These are phyloP conservation scores for Melanotaenia trifasciata DNA, from an alignment of 2,797 vertebrate species.

Conservation along the genomic window DNA sequence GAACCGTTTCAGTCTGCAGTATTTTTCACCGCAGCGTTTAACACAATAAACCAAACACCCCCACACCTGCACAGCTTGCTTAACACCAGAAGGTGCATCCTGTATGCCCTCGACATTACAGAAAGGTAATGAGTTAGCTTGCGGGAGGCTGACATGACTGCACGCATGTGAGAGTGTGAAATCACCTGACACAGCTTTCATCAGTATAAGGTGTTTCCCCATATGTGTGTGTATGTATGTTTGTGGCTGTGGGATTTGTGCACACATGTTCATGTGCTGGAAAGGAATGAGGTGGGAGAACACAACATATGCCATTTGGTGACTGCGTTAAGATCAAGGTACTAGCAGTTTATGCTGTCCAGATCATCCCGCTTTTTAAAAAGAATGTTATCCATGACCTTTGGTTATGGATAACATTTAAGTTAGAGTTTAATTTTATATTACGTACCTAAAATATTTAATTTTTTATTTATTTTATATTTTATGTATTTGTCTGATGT, in stretches of 20 bases:
- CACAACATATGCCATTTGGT: slow-evolving; percentile 54
- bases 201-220: slow-evolving; percentile 47
- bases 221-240: slow-evolving; percentile 59
- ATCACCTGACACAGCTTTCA: slow-evolving; percentile 76
- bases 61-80: slow-evolving; percentile 71
- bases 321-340: slow-evolving; percentile 40
- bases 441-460: too few species aligned
- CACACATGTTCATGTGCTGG: slow-evolving; percentile 38
- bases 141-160: slow-evolving; percentile 68
- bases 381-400: background rate
- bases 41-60: slow-evolving; percentile 30
- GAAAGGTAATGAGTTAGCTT: slow-evolving; percentile 80
- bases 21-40: slow-evolving; percentile 62
- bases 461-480: too few species aligned
- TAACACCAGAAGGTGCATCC: slow-evolving; percentile 75
- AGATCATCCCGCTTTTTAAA: background rate
- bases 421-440: background rate
- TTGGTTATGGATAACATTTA: background rate
- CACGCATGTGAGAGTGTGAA: slow-evolving; percentile 73
- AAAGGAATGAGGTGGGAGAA: slow-evolving; percentile 27
- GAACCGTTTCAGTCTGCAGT: slow-evolving; percentile 55
- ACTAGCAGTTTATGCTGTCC: background rate
- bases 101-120: slow-evolving; percentile 29
- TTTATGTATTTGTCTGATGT: too few species aligned
- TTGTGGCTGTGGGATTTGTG: slow-evolving; percentile 51